Evolutionary conservation across 2,113 vertebrate genomes (phyloP).

Genomic region (Hassar affinis): DNA sequence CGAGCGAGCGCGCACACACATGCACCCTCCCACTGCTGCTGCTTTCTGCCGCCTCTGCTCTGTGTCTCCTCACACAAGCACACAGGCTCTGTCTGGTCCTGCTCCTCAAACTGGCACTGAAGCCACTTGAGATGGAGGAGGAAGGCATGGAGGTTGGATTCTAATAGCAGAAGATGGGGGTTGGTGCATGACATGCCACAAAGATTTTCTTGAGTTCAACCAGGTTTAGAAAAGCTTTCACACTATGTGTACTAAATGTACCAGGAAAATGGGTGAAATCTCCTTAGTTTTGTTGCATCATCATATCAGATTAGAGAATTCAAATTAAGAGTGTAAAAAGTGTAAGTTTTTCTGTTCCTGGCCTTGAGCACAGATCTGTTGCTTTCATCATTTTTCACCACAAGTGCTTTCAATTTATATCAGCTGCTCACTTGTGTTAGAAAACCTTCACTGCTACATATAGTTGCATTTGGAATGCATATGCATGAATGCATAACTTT

Average conservation of each 20-base stretch:
- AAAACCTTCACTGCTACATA: background rate
- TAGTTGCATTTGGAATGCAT: background rate
- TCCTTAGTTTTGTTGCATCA: background rate
- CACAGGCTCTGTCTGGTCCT: constrained; percentile 37
- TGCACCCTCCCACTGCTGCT: constrained; percentile 53
- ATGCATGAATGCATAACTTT: background rate
- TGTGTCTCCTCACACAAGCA: constrained; percentile 53
- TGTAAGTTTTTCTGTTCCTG: background rate
- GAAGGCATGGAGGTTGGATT: background rate
- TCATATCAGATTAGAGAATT: background rate
- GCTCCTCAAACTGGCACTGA: constrained; percentile 29
- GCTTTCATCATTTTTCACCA: background rate
- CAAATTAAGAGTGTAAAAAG: background rate
- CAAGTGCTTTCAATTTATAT: background rate
- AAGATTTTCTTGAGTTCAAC: background rate
- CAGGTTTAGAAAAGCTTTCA: background rate
- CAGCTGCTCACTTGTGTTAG: background rate
- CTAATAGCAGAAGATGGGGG: background rate
- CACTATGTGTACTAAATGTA: background rate
- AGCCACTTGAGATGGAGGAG: constrained; percentile 6
- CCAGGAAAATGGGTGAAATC: background rate
- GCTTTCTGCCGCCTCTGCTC: constrained; percentile 52
- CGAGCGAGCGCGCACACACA: constrained; percentile 44
- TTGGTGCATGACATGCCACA: background rate
- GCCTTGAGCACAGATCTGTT: too few species aligned